Percentiles rank a stretch among this genome's conserved stretches.
These are phyloP conservation scores for Euleptes europaea DNA, from an alignment of 2,113 vertebrate species.

Conservation along the genomic window DNA sequence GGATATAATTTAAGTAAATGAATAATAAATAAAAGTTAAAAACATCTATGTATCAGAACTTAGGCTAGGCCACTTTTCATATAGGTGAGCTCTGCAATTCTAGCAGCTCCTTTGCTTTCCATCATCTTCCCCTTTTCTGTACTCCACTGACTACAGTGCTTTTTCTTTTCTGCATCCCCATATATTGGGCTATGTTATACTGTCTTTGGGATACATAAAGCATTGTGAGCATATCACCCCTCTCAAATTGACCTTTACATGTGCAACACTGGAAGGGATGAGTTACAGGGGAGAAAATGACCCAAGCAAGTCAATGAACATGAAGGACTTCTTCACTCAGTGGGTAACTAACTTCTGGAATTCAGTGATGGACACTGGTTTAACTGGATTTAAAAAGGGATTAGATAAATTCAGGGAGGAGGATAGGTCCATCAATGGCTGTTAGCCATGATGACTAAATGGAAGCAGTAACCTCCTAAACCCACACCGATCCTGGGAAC, in stretches of 20 bases:
- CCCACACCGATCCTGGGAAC: too few relatives aligned
- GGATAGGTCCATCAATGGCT: too few relatives aligned
- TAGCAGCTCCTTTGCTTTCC: neutral
- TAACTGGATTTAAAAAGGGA: too few relatives aligned
- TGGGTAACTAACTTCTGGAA: too few relatives aligned
- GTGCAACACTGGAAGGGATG: neutral
- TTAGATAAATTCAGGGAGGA: too few relatives aligned
- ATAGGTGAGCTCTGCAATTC: neutral
- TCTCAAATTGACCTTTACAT: neutral
- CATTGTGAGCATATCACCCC: neutral
- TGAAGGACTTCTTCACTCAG: too few relatives aligned
- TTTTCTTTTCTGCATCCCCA: neutral
- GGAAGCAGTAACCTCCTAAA: too few relatives aligned
- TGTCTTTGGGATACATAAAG: neutral
- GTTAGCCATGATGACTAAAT: too few relatives aligned
- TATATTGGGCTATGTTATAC: neutral
- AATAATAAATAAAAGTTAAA: too few relatives aligned
- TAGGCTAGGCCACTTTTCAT: neutral
- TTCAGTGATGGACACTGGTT: too few relatives aligned
- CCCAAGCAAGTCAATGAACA: neutral
- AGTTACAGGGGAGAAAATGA: neutral
- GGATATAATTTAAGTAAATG: too few relatives aligned
- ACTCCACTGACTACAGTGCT: neutral
- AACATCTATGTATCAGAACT: neutral
- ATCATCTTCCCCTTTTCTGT: neutral